Percentiles rank a stretch among this genome's conserved stretches.
Conservation (phyloP, 2,797 vertebrate genomes). For the Yasuhikotakia modesta region DNA sequence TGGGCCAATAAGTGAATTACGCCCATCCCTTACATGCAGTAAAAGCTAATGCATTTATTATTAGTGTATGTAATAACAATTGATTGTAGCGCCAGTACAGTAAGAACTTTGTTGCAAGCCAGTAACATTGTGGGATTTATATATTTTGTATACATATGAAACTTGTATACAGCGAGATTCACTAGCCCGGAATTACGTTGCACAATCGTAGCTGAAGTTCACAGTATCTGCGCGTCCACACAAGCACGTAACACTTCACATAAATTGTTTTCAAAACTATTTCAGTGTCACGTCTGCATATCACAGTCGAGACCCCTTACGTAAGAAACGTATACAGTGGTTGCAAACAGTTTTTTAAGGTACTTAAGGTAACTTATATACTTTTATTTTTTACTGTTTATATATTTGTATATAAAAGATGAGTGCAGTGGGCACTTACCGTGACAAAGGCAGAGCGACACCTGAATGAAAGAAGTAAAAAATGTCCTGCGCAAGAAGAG, state of each 20-base stretch:
- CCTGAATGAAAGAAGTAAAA: slow-evolving; percentile 13
- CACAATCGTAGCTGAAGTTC: neutral
- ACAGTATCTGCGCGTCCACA: neutral
- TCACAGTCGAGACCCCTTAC: neutral
- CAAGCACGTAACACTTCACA: neutral
- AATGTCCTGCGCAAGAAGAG: slow-evolving; percentile 12
- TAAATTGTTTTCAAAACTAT: too few species aligned
- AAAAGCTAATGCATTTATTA: neutral
- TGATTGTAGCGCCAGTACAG: neutral
- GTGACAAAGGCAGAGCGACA: slow-evolving; percentile 7
- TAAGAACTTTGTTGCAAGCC: neutral
- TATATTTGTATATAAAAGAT: too few species aligned
- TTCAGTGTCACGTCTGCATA: neutral
- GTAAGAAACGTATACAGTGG: neutral
- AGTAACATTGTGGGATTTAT: too few species aligned
- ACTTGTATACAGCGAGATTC: too few species aligned
- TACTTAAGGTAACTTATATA: neutral
- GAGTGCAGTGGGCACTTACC: slow-evolving; percentile 8
- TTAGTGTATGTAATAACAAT: neutral
- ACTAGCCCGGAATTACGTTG: neutral
- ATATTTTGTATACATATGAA: neutral
- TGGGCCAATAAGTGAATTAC: slow-evolving; percentile 13
- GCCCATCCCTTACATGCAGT: neutral
- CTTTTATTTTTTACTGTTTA: neutral
- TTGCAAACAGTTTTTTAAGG: neutral